phyloP scores from a whole-genome alignment of 1,140 invertebrate species.

The Megathymus violae region DNA sequence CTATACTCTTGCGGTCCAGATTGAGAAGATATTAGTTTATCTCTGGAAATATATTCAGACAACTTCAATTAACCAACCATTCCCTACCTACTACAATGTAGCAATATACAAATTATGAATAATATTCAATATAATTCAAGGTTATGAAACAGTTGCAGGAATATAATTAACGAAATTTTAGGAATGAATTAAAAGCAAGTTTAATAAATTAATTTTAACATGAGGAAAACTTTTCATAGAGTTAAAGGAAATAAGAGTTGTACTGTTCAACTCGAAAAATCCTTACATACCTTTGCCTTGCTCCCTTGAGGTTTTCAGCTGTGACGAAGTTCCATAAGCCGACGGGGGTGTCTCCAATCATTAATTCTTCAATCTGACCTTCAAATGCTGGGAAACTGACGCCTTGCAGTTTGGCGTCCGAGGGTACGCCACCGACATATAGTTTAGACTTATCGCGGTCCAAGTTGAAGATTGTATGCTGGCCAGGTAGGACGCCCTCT shows the following conservation, averaged over 20 bases:
- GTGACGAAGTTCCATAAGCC: slow-evolving; percentile 98
- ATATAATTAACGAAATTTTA: too few species aligned
- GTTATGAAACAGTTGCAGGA: too few species aligned
- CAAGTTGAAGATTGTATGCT: slow-evolving; percentile 93
- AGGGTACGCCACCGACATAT: slow-evolving; percentile 95
- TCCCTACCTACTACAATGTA: too few species aligned
- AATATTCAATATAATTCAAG: too few species aligned
- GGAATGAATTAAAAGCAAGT: too few species aligned
- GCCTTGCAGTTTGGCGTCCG: slow-evolving; percentile 86
- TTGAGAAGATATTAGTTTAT: slow-evolving; percentile 86
- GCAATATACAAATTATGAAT: too few species aligned
- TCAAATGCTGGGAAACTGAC: slow-evolving; percentile 91
- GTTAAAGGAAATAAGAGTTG: too few species aligned
- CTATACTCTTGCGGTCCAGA: slow-evolving; percentile 86
- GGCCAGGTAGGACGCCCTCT: slow-evolving; percentile 87
- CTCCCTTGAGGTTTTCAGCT: slow-evolving; percentile 90
- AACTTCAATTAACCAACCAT: too few species aligned
- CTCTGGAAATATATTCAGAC: too few species aligned
- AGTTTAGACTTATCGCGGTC: slow-evolving; percentile 93
- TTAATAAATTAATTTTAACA: too few species aligned
- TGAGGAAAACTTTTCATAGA: too few species aligned
- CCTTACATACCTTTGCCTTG: slow-evolving; percentile 86
- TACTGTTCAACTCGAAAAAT: too few species aligned
- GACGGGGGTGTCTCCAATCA: slow-evolving; percentile 93
- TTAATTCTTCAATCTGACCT: slow-evolving; percentile 95